Evolutionary conservation across 2,888 invertebrate species (phyloP).

Genomic region (Brenthis daphne): DNA sequence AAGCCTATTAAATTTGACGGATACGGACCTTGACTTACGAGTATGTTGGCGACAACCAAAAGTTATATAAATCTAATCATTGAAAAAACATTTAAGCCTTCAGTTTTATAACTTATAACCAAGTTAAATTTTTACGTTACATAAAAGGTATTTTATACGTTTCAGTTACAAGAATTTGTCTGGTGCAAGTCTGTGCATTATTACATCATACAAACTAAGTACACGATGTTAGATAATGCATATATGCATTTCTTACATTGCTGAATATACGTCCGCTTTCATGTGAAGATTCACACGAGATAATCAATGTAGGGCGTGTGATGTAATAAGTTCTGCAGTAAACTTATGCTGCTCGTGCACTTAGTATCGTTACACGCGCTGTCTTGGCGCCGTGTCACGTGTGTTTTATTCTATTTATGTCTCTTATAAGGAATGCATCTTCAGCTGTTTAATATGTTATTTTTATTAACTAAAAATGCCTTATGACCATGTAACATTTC

Average conservation of each 20-base stretch:
- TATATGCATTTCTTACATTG: slow-evolving; percentile 53
- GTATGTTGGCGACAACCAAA: too few relatives aligned
- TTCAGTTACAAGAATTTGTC: slow-evolving; percentile 55
- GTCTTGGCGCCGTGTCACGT: slow-evolving; percentile 52
- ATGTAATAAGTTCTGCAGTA: neutral
- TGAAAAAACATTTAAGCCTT: neutral
- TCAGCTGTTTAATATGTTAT: slow-evolving; percentile 26
- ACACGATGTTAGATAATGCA: slow-evolving; percentile 37
- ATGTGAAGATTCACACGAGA: slow-evolving; percentile 45
- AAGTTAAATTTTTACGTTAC: neutral
- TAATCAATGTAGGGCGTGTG: slow-evolving; percentile 60
- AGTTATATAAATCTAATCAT: neutral
- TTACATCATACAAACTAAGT: slow-evolving; percentile 67
- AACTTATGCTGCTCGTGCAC: slow-evolving; percentile 1
- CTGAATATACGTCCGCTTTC: slow-evolving; percentile 42
- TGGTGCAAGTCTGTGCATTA: slow-evolving; percentile 64
- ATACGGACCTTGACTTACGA: too few relatives aligned
- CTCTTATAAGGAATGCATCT: slow-evolving; percentile 56
- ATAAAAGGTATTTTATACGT: slow-evolving; percentile 23
- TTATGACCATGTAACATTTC: neutral
- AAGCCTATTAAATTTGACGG: too few relatives aligned
- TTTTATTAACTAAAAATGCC: slow-evolving; percentile 2
- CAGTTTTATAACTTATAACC: neutral
- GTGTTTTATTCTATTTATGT: slow-evolving; percentile 48
- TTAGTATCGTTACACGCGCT: slow-evolving; percentile 43